Conservation (phyloP, 2,888 invertebrate species). For the Hypsopygia costalis region DNA sequence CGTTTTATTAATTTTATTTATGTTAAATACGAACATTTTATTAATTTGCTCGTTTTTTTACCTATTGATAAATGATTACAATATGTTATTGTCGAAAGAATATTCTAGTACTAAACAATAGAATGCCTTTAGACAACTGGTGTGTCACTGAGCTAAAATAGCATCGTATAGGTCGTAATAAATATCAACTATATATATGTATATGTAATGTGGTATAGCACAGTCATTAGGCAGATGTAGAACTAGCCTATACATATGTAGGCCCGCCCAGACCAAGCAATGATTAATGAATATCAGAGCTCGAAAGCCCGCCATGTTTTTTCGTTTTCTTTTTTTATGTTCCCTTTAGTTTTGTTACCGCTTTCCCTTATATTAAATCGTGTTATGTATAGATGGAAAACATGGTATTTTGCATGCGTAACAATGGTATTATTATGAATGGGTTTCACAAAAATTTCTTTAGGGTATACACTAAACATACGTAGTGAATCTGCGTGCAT, state of each 20-base stretch:
- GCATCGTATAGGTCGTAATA: not conserved
- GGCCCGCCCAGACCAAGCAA: slow-evolving; percentile 54
- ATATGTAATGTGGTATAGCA: not conserved
- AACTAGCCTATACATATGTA: slow-evolving; percentile 32
- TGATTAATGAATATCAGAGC: slow-evolving; percentile 72
- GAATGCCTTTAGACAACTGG: not conserved
- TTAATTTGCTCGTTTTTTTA: not conserved
- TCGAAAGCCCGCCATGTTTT: slow-evolving; percentile 55
- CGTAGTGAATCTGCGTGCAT: too few species aligned
- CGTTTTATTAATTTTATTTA: not conserved
- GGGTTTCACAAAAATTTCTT: too few species aligned
- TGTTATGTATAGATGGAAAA: too few species aligned
- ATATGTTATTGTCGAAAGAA: slow-evolving; percentile 2
- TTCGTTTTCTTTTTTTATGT: slow-evolving; percentile 30
- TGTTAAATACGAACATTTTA: not conserved
- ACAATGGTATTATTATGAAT: too few species aligned
- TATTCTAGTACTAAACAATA: not conserved
- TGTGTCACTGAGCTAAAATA: not conserved
- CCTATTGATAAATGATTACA: not conserved
- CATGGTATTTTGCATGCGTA: too few species aligned
- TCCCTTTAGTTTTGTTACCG: slow-evolving; percentile 29
- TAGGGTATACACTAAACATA: too few species aligned
- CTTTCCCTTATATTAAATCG: slow-evolving; percentile 15
- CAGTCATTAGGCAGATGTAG: slow-evolving; percentile 46
- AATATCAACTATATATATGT: not conserved